Evolutionary conservation across 2,888 invertebrate species (phyloP).

Genomic region (Scaptomyza reducta): DNA sequence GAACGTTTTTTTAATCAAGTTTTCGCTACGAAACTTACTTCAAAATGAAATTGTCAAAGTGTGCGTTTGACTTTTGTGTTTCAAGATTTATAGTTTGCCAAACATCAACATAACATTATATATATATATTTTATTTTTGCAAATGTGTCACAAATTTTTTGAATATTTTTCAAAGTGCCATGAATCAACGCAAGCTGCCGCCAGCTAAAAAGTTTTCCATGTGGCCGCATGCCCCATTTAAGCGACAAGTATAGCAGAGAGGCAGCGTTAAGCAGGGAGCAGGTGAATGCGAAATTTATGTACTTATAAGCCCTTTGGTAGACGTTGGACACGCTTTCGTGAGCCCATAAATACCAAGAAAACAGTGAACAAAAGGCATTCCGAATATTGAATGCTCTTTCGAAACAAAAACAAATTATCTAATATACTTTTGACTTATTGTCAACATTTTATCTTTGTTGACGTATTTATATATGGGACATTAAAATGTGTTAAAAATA

Average conservation of each 20-base stretch:
- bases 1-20: too few relatives aligned
- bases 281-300: constrained; percentile 7
- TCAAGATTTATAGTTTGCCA: constrained; percentile 43
- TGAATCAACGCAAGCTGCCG: constrained; percentile 42
- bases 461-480: constrained; percentile 11
- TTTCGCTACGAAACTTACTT: not conserved
- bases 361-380: constrained; percentile 1
- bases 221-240: constrained; percentile 25
- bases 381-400: constrained; percentile 1
- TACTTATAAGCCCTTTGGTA: constrained; percentile 33
- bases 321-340: constrained; percentile 64
- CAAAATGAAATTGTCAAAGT: not conserved
- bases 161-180: constrained; percentile 37
- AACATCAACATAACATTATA: constrained; percentile 27
- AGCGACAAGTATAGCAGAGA: not conserved
- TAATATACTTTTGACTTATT: too few relatives aligned
- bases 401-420: not conserved
- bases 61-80: constrained; percentile 43
- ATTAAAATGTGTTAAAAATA: constrained; percentile 29
- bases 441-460: not conserved
- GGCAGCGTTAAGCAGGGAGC: not conserved
- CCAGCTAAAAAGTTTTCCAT: constrained; percentile 29
- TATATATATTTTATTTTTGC: constrained; percentile 10
- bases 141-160: constrained; percentile 35
- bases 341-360: constrained; percentile 39